Conservation (phyloP, 2,888 invertebrate genomes). For the Coelinius sp. region DNA sequence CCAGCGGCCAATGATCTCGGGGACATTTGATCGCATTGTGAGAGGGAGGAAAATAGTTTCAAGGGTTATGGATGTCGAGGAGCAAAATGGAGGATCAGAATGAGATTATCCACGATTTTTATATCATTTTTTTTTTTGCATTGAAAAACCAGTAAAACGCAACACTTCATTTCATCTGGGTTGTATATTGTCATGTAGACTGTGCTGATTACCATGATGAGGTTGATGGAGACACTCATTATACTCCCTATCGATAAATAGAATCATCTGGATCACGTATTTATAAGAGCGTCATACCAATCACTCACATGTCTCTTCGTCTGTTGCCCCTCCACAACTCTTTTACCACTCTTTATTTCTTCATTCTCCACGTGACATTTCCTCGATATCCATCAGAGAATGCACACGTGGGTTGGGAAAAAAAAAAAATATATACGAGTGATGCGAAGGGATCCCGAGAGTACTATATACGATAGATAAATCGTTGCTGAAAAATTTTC, state of each 20-base stretch:
- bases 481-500: slow-evolving; percentile 37
- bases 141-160: no score
- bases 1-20: slow-evolving; percentile 17
- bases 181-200: neutral
- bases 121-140: no score
- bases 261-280: neutral
- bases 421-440: neutral
- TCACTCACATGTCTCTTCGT: neutral
- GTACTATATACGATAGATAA: slow-evolving; percentile 14
- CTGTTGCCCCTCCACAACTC: neutral
- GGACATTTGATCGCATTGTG: slow-evolving; percentile 4
- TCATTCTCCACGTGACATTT: neutral
- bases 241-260: neutral
- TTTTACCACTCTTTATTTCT: neutral
- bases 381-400: slow-evolving; percentile 12
- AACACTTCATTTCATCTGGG: no score
- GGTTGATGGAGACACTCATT: neutral
- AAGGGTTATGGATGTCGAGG: neutral
- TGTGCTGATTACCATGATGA: neutral
- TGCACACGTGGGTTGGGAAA: neutral
- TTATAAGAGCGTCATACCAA: neutral
- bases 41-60: neutral
- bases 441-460: neutral
- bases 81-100: neutral
- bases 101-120: no score